phyloP scores from a whole-genome alignment of 2,888 invertebrate species.

The Callinectes sapidus region DNA sequence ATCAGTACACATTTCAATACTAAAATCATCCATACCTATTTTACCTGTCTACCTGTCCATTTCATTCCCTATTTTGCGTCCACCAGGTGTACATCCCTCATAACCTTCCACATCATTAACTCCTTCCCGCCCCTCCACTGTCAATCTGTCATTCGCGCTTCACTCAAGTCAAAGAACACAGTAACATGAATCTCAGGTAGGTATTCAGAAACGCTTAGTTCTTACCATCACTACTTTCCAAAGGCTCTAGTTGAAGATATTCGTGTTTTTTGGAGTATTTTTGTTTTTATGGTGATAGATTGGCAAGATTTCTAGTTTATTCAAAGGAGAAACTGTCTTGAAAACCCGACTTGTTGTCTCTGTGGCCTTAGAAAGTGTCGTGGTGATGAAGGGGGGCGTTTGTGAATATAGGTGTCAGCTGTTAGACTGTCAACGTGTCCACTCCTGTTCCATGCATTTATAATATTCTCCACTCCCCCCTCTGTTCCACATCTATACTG shows the following conservation, averaged over 20 bases:
- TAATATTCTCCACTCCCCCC: not conserved
- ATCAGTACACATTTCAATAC: not conserved
- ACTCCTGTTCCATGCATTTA: not conserved
- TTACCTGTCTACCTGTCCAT: not conserved
- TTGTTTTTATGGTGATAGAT: no score
- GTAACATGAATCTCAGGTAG: not conserved
- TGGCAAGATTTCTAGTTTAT: no score
- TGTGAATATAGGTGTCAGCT: no score
- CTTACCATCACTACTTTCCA: no score
- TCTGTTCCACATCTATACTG: not conserved
- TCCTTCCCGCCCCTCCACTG: not conserved
- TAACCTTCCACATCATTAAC: not conserved
- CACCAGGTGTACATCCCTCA: not conserved
- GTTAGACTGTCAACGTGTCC: not conserved
- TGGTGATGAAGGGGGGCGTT: no score
- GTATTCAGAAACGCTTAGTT: no score
- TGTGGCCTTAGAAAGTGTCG: no score
- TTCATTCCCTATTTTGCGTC: not conserved
- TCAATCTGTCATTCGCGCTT: not conserved
- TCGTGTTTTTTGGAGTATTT: no score
- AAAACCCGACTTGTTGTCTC: no score
- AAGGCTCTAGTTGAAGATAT: no score
- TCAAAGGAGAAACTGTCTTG: no score
- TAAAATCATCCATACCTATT: not conserved
- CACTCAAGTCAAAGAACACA: not conserved